A percentile compares a stretch with the other conserved stretches of the same genome.
phyloP scores from a whole-genome alignment of 2,113 vertebrate species.

The Brachyhypopomus occidentalis region DNA sequence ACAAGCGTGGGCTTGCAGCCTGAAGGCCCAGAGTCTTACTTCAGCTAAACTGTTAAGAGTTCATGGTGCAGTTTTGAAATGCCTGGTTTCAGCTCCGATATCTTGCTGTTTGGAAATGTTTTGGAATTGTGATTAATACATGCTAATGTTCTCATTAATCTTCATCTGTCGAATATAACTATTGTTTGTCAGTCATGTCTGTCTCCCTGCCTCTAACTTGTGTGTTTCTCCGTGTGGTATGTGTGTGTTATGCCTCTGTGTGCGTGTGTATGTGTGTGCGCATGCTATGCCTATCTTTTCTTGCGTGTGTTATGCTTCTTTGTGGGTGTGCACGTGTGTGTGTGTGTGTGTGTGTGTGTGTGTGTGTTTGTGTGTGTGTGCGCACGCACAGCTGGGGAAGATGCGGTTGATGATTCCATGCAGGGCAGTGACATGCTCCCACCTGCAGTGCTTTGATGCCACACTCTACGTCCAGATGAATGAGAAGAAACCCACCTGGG shows the following conservation, averaged over 20 bases:
- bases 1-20: constrained; percentile 12
- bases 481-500: constrained; percentile 99
- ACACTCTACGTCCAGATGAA: constrained; percentile 99
- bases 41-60: neutral
- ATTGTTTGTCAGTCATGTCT: neutral
- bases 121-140: neutral
- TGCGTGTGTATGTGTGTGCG: constrained; percentile 27
- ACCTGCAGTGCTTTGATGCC: constrained; percentile 98
- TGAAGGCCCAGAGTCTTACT: constrained; percentile 4
- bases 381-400: constrained; percentile 86
- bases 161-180: neutral
- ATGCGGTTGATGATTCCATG: constrained; percentile 97
- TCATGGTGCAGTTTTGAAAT: constrained; percentile 14
- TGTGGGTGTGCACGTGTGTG: constrained; percentile 41
- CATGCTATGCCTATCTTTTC: neutral
- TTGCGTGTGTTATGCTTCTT: constrained; percentile 4
- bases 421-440: constrained; percentile 94
- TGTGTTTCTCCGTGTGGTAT: constrained; percentile 30
- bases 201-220: neutral
- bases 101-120: constrained; percentile 13
- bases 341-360: constrained; percentile 11
- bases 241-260: neutral
- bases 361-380: constrained; percentile 33
- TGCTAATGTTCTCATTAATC: neutral
- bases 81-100: constrained; percentile 18